Percentiles rank a stretch among this genome's conserved stretches.
Conservation (phyloP, 2,888 invertebrate species). For the Anorthoa munda region DNA sequence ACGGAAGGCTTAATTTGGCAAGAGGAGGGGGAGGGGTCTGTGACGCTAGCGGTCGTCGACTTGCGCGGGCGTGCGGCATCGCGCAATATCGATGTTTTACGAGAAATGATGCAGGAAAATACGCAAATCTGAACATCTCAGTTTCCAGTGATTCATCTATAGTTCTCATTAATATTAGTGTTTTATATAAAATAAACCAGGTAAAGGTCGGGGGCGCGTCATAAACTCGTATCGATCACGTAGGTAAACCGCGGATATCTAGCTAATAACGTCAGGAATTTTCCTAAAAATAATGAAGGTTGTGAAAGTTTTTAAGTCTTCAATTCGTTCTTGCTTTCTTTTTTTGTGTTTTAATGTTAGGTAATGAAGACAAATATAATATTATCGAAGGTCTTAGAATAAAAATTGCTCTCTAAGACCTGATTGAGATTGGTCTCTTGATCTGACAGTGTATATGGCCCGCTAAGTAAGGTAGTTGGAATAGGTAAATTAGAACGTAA, state of each 20-base stretch:
- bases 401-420: not conserved
- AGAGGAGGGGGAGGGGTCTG: slow-evolving; percentile 61
- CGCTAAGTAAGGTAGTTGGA: not conserved
- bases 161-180: slow-evolving; percentile 41
- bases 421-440: no score
- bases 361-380: not conserved
- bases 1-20: slow-evolving; percentile 66
- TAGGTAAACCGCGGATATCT: slow-evolving; percentile 6
- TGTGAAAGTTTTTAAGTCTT: slow-evolving; percentile 31
- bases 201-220: slow-evolving; percentile 29
- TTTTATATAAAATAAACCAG: slow-evolving; percentile 13
- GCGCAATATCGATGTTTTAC: slow-evolving; percentile 66
- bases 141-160: slow-evolving; percentile 71
- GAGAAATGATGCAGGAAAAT: slow-evolving; percentile 74
- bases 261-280: slow-evolving; percentile 25
- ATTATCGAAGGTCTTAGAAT: not conserved
- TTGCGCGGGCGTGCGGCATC: slow-evolving; percentile 65
- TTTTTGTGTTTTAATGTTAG: not conserved
- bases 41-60: slow-evolving; percentile 79
- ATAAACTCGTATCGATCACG: slow-evolving; percentile 32
- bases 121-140: slow-evolving; percentile 58
- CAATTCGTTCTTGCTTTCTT: not conserved
- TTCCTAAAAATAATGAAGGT: slow-evolving; percentile 35
- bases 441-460: not conserved
- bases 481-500: not conserved